Evolutionary conservation across 92 coral and sea anemone genomes (phyloP), one percentile per base, ranked within the genome.

Genomic region (Ricordea florida): DNA sequence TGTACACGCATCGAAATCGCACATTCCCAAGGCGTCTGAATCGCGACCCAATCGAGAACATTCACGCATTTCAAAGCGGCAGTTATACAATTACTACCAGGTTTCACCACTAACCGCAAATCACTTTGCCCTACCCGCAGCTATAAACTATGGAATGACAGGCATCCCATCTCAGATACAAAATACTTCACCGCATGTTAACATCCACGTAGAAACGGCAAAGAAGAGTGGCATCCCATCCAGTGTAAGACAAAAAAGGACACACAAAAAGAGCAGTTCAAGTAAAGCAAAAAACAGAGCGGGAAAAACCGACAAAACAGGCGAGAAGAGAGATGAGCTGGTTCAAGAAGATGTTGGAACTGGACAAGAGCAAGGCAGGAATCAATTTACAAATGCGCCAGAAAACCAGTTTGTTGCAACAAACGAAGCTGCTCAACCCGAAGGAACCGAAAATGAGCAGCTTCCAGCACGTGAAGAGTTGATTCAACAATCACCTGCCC

Each of bases 1-100:
- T 8, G 99, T 96, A 43, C 99, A 96, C 25, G 72, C 99, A 5
- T 55, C 99, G 25, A 96, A 92, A 36, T 96, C 99, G 7, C 66
- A 83, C 27, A 96, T 96, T 34, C 96, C 97, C 16, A 82, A 70
- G 37, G 76, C 85, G 8, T 22, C 20, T 29, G 69, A 70, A 62
- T 25, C 40, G 40, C 47, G 41, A 34, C n/a, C 63, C 55, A 35
- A 57, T 24, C 76, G 43, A 50, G 57, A 69, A 17, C 73, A 47
- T 23, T 33, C 69, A 1, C 87, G 80, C 18, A 82, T 82, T 37
- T 59, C 55, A 35, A 91, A 77, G 59, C 47, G 93, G n/a, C 93
- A 91, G 32, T 36, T 88, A 37, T 60, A 36, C 28, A 79, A 65
- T 32, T 87, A 83, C 56, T 28, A 74, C 20, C 88, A 93, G 23